These are phyloP conservation scores for Cinclus mexicanus DNA, from an alignment of 2,113 vertebrate genomes.

Conservation along the genomic window DNA sequence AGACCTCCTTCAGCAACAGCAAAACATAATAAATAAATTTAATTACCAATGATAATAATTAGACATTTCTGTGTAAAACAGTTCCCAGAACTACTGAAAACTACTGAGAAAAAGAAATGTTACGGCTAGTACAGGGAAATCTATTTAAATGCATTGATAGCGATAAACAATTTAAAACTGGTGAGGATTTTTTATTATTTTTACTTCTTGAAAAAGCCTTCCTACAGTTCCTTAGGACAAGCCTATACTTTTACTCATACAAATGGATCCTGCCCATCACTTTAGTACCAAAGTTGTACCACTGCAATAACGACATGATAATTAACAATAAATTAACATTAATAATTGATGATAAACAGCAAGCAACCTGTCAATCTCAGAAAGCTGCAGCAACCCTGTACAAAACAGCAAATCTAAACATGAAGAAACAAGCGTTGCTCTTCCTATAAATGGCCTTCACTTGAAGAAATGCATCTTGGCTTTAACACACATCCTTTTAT, in stretches of 20 bases:
- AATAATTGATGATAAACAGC: not conserved
- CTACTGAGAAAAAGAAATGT: slow-evolving; percentile 21
- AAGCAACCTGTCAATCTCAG: not conserved
- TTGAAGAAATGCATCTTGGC: not conserved
- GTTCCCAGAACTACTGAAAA: slow-evolving; percentile 57
- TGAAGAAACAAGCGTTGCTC: not conserved
- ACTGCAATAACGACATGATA: not conserved
- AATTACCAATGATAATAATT: slow-evolving; percentile 53
- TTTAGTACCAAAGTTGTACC: not conserved
- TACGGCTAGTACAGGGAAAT: not conserved
- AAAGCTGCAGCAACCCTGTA: not conserved
- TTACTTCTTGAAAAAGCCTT: not conserved
- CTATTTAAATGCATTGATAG: not conserved
- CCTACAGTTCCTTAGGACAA: not conserved
- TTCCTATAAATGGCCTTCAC: not conserved
- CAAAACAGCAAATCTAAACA: not conserved
- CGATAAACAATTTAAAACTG: not conserved
- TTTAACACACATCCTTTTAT: not conserved
- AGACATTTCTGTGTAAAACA: slow-evolving; percentile 51
- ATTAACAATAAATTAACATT: not conserved
- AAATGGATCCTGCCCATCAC: not conserved
- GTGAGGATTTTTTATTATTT: not conserved
- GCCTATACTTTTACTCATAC: not conserved
- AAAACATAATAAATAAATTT: slow-evolving; percentile 54
- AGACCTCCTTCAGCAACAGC: slow-evolving; percentile 4